Conservation (phyloP, 2,113 vertebrate species). For the Zosterops borbonicus region DNA sequence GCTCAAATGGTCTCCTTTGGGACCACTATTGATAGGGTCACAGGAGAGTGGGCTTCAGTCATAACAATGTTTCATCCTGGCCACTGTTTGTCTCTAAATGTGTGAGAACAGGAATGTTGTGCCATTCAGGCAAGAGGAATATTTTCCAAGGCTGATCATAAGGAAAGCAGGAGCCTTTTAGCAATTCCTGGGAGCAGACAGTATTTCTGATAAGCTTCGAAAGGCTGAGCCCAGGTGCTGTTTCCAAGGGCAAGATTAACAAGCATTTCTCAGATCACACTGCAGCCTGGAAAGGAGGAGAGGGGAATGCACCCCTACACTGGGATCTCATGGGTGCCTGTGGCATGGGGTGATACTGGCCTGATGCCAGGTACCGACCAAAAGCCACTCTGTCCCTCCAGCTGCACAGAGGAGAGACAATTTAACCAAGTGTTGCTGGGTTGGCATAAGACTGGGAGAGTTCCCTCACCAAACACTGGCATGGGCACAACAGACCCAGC, state of each 20-base stretch:
- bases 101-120: not conserved
- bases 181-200: not conserved
- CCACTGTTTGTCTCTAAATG: not conserved
- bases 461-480: too few relatives aligned
- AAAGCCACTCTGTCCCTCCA: too few relatives aligned
- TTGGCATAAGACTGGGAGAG: too few relatives aligned
- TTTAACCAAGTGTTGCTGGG: too few relatives aligned
- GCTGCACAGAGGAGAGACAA: too few relatives aligned
- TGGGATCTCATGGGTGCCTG: too few relatives aligned
- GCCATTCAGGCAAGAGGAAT: not conserved
- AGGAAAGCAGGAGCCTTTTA: not conserved
- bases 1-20: not conserved
- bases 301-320: not conserved
- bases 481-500: too few relatives aligned
- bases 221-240: not conserved
- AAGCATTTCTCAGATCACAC: not conserved
- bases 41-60: not conserved
- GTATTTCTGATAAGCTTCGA: not conserved
- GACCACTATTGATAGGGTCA: not conserved
- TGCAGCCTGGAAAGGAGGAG: not conserved
- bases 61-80: not conserved
- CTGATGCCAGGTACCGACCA: too few relatives aligned
- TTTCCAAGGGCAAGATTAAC: not conserved
- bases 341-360: too few relatives aligned
- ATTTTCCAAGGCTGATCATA: not conserved